Conservation (phyloP, 2,797 vertebrate species). For the Eupleurogrammus muticus region DNA sequence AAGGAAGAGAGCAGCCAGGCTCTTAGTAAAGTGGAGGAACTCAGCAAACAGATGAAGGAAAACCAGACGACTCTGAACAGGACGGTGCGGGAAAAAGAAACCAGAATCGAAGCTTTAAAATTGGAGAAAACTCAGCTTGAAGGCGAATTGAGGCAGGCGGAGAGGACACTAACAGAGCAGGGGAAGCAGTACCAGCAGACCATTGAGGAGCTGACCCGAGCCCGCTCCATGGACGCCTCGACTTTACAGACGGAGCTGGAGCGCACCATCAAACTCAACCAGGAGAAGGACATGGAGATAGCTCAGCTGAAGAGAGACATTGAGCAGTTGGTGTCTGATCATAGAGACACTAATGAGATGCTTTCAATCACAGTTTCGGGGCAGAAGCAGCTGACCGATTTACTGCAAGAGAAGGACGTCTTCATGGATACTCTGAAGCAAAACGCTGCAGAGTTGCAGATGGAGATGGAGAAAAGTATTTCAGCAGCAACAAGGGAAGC, state of each 20-base stretch:
- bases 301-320: conserved; percentile 85
- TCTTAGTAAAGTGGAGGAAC: conserved; percentile 68
- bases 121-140: conserved; percentile 89
- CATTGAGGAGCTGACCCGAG: conserved; percentile 85
- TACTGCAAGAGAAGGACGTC: conserved; percentile 92
- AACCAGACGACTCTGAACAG: conserved; percentile 78
- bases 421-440: conserved; percentile 88
- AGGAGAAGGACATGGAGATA: conserved; percentile 91
- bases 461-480: conserved; percentile 80
- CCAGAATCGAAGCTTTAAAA: conserved; percentile 88
- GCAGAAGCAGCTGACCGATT: conserved; percentile 91
- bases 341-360: conserved; percentile 91
- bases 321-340: conserved; percentile 86
- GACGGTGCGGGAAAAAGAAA: conserved; percentile 86
- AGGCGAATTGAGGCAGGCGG: conserved; percentile 82
- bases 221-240: conserved; percentile 85
- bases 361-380: conserved; percentile 90
- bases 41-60: conserved; percentile 85
- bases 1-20: conserved; percentile 62
- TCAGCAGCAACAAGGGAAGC: conserved; percentile 77
- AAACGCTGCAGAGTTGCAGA: conserved; percentile 82
- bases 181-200: conserved; percentile 87
- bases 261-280: conserved; percentile 85
- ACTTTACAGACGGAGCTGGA: conserved; percentile 89
- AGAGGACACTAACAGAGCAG: conserved; percentile 85